Evolutionary conservation across 2,113 vertebrate genomes (phyloP), one percentile per base, ranked within the genome.

Genomic region (Bothrops jararaca): DNA sequence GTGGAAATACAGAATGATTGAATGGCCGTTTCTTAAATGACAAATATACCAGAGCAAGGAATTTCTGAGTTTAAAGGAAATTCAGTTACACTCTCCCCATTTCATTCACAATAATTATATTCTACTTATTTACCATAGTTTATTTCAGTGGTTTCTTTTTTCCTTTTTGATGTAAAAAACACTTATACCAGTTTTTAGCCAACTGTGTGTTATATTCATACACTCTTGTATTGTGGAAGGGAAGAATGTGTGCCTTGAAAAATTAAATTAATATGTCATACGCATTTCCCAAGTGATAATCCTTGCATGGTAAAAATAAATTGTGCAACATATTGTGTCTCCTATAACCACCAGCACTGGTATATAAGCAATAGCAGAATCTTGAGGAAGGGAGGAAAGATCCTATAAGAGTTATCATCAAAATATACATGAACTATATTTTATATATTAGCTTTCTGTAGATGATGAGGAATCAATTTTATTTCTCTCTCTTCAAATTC

Each of bases 1-100:
- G 95, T 50, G 8, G 96, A 97, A 96, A 96, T 95, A 95, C 6
- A 95, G 94, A 96, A 95, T 94, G 95, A 95, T 95, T 92, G 95
- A 94, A 96, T 91, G 93, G 93, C 95, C 95, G 52, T 86, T 94
- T 95, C 95, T 96, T 96, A 95, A 96, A 96, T 96, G 96, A 96
- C 94, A 95, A 95, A 95, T 53, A 26, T 94, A 80, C 89, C 85
- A 93, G 92, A 87, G 91, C 85, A 93, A 93, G 93, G 91, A 94
- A 93, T 95, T 95, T 94, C 74, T 86, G 85, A 93, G 54, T 92
- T 92, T 95, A 92, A 94, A 94, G 94, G 93, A 95, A 95, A 93
- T 90, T 90, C 92, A 88, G 29, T 86, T 92, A 58, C 92, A 94
- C 94, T 29, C 87, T 29, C 86, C 26, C 93, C 86, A 26, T 86